phyloP scores from a whole-genome alignment of 2,888 invertebrate species.

The Adelognathus sp. region DNA sequence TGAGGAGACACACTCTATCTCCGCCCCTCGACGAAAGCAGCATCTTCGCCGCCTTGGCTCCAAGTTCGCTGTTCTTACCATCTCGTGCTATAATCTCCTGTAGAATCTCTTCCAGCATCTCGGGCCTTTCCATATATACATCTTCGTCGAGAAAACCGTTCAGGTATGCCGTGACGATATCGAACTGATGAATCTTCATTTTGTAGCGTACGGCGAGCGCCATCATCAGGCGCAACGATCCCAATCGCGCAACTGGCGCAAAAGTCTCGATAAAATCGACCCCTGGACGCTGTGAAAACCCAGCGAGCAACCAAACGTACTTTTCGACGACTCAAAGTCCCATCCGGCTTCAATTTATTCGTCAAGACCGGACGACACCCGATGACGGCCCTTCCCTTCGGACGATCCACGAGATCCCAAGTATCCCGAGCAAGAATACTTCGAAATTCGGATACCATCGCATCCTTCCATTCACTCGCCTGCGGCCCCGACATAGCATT shows the following conservation, averaged over 20 bases:
- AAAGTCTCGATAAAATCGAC: slow-evolving; percentile 53
- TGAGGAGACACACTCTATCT: slow-evolving; percentile 57
- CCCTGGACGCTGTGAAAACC: slow-evolving; percentile 45
- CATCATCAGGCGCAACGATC: slow-evolving; percentile 53
- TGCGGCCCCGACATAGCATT: slow-evolving; percentile 46
- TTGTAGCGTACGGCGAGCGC: slow-evolving; percentile 42
- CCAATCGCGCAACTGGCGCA: slow-evolving; percentile 52
- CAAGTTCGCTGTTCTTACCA: not conserved
- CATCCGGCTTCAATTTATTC: slow-evolving; percentile 45
- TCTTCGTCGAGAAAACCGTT: slow-evolving; percentile 56
- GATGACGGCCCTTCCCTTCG: not conserved
- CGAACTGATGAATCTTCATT: slow-evolving; percentile 58
- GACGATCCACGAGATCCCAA: slow-evolving; percentile 45
- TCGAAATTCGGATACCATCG: slow-evolving; percentile 58
- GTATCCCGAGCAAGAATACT: slow-evolving; percentile 45
- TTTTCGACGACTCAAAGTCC: slow-evolving; percentile 48
- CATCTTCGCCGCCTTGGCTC: slow-evolving; percentile 9
- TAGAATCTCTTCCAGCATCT: slow-evolving; percentile 21
- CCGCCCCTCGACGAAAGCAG: not conserved
- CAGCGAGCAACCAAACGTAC: slow-evolving; percentile 54
- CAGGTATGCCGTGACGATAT: slow-evolving; percentile 61
- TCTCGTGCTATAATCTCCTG: slow-evolving; percentile 7
- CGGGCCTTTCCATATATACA: slow-evolving; percentile 55
- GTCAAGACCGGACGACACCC: slow-evolving; percentile 24
- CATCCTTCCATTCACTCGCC: slow-evolving; percentile 51